phyloP scores from a whole-genome alignment of 2,888 invertebrate species.

The Trissonchulus sp. region DNA sequence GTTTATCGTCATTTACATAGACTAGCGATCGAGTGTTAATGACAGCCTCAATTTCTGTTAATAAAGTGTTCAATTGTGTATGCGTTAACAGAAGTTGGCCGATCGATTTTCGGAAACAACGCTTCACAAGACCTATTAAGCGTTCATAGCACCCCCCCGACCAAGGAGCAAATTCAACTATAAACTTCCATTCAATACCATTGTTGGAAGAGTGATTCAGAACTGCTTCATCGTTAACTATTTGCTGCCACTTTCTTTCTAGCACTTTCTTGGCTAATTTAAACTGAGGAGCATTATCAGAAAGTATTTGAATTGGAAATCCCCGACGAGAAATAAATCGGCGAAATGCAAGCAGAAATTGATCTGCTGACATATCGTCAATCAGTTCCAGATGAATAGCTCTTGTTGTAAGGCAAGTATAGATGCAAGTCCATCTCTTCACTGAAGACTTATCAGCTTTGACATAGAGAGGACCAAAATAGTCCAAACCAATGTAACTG shows the following conservation, averaged over 20 bases:
- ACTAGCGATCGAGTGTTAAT: not conserved
- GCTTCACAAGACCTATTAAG: too few species aligned
- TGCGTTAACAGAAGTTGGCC: too few species aligned
- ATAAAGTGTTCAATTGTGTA: not conserved
- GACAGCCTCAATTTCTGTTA: not conserved
- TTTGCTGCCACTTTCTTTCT: not conserved
- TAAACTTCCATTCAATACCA: too few species aligned
- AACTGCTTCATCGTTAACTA: too few species aligned
- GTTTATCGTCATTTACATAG: too few species aligned
- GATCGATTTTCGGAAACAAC: too few species aligned
- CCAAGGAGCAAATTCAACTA: too few species aligned
- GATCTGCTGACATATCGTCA: slow-evolving; percentile 42
- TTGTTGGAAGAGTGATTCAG: too few species aligned
- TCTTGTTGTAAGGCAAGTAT: slow-evolving; percentile 52
- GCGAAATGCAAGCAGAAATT: slow-evolving; percentile 46
- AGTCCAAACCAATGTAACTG: slow-evolving; percentile 42
- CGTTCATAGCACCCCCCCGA: too few species aligned
- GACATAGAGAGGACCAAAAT: slow-evolving; percentile 45
- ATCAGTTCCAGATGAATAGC: slow-evolving; percentile 52
- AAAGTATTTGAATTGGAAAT: slow-evolving; percentile 52
- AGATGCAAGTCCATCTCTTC: slow-evolving; percentile 48
- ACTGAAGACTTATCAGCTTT: slow-evolving; percentile 39
- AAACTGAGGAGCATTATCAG: too few species aligned
- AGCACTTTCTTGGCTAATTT: not conserved
- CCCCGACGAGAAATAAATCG: slow-evolving; percentile 50